Evolutionary conservation across 2,113 vertebrate species (phyloP).

Genomic region (Mesembrinibis cayennensis): DNA sequence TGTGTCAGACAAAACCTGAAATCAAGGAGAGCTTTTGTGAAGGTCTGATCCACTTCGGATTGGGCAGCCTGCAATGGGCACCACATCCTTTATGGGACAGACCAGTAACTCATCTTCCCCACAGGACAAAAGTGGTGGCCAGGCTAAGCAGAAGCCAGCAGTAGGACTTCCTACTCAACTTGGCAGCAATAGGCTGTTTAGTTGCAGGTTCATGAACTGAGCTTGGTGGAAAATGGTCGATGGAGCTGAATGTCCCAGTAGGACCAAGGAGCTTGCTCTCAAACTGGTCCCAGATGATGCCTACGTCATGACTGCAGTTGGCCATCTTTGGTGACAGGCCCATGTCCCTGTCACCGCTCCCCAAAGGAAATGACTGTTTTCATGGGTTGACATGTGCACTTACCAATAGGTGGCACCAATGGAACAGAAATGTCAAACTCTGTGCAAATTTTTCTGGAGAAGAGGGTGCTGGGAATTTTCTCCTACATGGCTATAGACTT

Average conservation of each 20-base stretch:
- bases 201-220: neutral
- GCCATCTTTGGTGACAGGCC: neutral
- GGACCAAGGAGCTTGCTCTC: neutral
- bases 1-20: neutral
- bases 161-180: neutral
- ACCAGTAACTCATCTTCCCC: neutral
- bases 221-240: neutral
- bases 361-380: neutral
- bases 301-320: rapidly evolving
- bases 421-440: conserved; percentile 10
- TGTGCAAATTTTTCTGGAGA: conserved; percentile 6
- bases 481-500: neutral
- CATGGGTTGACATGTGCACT: neutral
- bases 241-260: neutral
- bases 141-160: neutral
- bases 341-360: rapidly evolving
- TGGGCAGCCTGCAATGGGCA: neutral
- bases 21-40: neutral
- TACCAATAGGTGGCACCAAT: conserved; percentile 61
- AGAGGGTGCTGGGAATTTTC: conserved; percentile 29
- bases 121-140: neutral
- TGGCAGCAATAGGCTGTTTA: neutral
- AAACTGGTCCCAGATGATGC: rapidly evolving
- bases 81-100: neutral
- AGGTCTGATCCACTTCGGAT: neutral